A percentile compares a stretch with the other conserved stretches of the same genome.
Evolutionary conservation across 2,888 invertebrate genomes (phyloP).

Genomic region (Rhagium mordax): DNA sequence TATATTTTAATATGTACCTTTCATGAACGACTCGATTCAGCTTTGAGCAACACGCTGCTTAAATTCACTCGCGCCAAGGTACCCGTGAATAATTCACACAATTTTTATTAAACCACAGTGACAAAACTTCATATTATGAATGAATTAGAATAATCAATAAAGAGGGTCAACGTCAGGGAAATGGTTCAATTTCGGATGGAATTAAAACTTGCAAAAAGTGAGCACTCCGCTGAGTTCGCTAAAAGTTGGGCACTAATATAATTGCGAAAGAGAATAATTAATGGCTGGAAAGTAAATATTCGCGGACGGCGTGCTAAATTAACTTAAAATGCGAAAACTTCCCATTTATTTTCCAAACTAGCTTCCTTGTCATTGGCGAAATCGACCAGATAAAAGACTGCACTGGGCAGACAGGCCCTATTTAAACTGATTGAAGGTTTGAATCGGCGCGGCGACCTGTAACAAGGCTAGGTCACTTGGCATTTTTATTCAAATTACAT

Average conservation of each 20-base stretch:
- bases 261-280: conserved; percentile 28
- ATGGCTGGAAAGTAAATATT: conserved; percentile 13
- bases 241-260: conserved; percentile 23
- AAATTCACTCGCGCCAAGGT: not conserved
- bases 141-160: conserved; percentile 17
- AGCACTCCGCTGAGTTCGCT: conserved; percentile 5
- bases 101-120: conserved; percentile 13
- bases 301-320: conserved; percentile 17
- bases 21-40: not conserved
- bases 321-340: conserved; percentile 34
- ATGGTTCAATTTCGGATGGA: not conserved
- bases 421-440: not conserved
- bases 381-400: not conserved
- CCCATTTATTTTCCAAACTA: conserved; percentile 28
- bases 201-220: not conserved
- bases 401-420: not conserved
- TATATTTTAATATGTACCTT: not conserved
- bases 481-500: conserved; percentile 28
- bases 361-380: conserved; percentile 6
- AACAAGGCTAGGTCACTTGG: conserved; percentile 19
- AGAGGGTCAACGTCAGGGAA: not conserved
- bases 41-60: not conserved
- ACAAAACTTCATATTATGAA: not conserved
- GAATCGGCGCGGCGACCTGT: conserved; percentile 4
- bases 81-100: not conserved